Percentiles rank a stretch among this genome's conserved stretches.
phyloP scores from a whole-genome alignment of 2,797 vertebrate genomes.

The Dermochelys coriacea region DNA sequence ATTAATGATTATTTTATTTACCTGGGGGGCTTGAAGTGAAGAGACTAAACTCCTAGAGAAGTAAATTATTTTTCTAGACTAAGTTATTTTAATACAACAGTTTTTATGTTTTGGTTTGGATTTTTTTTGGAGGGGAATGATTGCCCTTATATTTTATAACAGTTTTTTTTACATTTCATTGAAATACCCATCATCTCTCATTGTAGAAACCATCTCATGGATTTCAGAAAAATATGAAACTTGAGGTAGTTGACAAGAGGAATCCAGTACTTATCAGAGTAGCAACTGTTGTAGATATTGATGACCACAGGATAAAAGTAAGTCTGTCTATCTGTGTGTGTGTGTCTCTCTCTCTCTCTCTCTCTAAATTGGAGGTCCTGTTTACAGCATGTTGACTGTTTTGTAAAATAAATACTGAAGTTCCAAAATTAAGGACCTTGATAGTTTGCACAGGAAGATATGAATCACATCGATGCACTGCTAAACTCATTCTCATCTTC shows the following conservation, averaged over 20 bases:
- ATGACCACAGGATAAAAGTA: slow-evolving; percentile 88
- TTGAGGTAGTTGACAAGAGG: slow-evolving; percentile 88
- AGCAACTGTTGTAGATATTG: slow-evolving; percentile 84
- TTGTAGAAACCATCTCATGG: slow-evolving; percentile 86
- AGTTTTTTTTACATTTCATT: slow-evolving; percentile 6
- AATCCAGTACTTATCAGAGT: slow-evolving; percentile 87
- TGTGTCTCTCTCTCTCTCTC: background rate
- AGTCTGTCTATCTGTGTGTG: slow-evolving; percentile 31
- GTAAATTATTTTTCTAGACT: background rate
- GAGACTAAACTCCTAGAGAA: background rate
- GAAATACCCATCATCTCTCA: slow-evolving; percentile 14
- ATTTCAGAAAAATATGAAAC: slow-evolving; percentile 88
- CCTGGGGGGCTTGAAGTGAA: background rate
- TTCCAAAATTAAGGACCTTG: background rate
- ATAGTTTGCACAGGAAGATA: background rate
- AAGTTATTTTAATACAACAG: background rate
- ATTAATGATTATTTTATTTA: accelerated
- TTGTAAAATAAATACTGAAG: background rate
- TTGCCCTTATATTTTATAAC: background rate
- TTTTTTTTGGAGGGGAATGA: background rate
- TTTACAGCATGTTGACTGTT: background rate
- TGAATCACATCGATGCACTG: background rate
- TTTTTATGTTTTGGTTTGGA: background rate
- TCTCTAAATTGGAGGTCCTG: background rate
- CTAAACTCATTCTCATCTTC: background rate